These are phyloP conservation scores for Cinclus cinclus DNA, from an alignment of 2,113 vertebrate species.

Conservation along the genomic window DNA sequence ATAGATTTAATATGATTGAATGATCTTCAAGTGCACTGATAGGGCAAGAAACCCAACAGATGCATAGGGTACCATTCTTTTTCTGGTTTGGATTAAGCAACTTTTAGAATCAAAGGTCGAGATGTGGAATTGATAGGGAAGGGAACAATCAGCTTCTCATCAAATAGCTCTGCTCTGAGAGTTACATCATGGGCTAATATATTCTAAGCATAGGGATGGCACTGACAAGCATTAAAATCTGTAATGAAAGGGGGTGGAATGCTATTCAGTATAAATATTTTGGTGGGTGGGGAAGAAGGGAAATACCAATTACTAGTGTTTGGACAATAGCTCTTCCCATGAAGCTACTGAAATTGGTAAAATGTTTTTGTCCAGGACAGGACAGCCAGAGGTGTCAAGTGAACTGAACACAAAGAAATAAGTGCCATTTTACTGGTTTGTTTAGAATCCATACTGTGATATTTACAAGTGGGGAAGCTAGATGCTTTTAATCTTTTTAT, in stretches of 20 bases:
- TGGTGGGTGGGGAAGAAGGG: neutral
- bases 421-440: neutral
- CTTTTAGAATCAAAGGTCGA: constrained; percentile 24
- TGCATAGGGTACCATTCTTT: neutral
- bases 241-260: neutral
- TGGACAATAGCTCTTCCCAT: neutral
- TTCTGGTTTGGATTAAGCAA: neutral
- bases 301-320: neutral
- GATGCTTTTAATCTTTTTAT: neutral
- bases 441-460: neutral
- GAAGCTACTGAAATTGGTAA: neutral
- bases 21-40: neutral
- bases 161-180: neutral
- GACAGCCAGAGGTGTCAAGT: neutral
- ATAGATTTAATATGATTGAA: neutral
- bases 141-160: neutral
- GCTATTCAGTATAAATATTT: neutral
- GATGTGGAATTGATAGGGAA: neutral
- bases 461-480: neutral
- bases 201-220: neutral
- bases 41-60: neutral
- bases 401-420: neutral
- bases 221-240: neutral
- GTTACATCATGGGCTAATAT: neutral
- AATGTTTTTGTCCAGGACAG: neutral